Conservation (phyloP, 2,888 invertebrate species). For the Lasioglossum calceatum region DNA sequence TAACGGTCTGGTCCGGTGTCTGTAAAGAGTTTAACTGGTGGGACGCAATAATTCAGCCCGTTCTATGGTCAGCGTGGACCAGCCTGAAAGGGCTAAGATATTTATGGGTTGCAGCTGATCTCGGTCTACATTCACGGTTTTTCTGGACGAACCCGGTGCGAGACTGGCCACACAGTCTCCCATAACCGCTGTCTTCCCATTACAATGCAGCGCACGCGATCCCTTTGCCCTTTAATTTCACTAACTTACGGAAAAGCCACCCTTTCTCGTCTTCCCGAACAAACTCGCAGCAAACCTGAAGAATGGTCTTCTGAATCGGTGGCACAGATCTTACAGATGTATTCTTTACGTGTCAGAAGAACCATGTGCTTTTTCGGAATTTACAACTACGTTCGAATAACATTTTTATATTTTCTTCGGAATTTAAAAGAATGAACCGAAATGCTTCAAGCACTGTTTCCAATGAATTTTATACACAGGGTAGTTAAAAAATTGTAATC, state of each 20-base stretch:
- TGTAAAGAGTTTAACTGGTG: conserved; percentile 77
- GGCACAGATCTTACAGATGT: not conserved
- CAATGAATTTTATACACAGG: too few species aligned
- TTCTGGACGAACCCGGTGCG: conserved; percentile 23
- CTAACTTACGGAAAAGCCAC: not conserved
- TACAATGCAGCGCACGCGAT: not conserved
- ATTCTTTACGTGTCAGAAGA: not conserved
- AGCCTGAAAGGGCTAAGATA: conserved; percentile 71
- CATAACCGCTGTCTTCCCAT: conserved; percentile 27
- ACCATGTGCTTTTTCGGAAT: too few species aligned
- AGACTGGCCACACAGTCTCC: conserved; percentile 26
- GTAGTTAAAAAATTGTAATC: too few species aligned
- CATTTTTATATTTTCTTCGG: too few species aligned
- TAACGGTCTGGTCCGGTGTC: conserved; percentile 62
- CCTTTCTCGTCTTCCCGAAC: not conserved
- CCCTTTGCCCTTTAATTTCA: conserved; percentile 14
- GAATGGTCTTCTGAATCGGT: not conserved
- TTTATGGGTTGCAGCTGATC: conserved; percentile 72
- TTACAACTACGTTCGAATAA: too few species aligned
- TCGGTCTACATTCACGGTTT: conserved; percentile 37
- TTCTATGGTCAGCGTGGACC: conserved; percentile 68
- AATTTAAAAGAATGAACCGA: too few species aligned
- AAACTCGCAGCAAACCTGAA: not conserved
- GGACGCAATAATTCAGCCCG: conserved; percentile 73
- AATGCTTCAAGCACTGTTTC: too few species aligned